phyloP scores from a whole-genome alignment of 53 echinoderm and acorn worm species.

The Temnopleurus reevesii region DNA sequence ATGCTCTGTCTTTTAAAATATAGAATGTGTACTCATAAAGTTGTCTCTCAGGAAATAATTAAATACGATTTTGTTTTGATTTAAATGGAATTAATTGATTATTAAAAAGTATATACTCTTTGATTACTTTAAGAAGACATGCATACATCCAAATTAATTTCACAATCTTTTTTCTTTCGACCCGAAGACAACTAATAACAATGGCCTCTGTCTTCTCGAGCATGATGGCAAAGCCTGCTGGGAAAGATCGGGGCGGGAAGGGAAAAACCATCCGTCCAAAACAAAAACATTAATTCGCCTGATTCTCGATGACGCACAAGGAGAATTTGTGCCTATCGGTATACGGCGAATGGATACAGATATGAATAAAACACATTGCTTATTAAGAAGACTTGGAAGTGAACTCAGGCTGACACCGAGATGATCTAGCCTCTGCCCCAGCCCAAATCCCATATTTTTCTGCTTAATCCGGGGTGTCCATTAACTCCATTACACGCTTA shows the following conservation, averaged over 20 bases:
- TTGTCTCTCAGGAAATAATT: too few relatives aligned
- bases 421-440: slow-evolving; percentile 33
- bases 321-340: slow-evolving; percentile 44
- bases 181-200: not conserved
- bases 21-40: too few relatives aligned
- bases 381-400: slow-evolving; percentile 11
- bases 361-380: slow-evolving; percentile 65
- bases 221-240: not conserved
- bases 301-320: slow-evolving; percentile 53
- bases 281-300: slow-evolving; percentile 62
- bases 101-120: too few relatives aligned
- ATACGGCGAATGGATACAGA: slow-evolving; percentile 30
- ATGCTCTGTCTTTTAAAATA: too few relatives aligned
- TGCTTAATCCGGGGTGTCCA: not conserved
- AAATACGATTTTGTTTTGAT: too few relatives aligned
- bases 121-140: too few relatives aligned
- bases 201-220: slow-evolving; percentile 2
- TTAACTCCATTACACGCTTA: slow-evolving; percentile 22
- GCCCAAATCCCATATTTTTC: slow-evolving; percentile 11
- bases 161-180: not conserved
- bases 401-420: slow-evolving; percentile 50
- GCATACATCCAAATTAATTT: slow-evolving; percentile 4
- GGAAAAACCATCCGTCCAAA: slow-evolving; percentile 53
- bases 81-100: too few relatives aligned
- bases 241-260: slow-evolving; percentile 5